phyloP scores from a whole-genome alignment of 2,113 vertebrate genomes.

The Brachyhypopomus occidentalis region DNA sequence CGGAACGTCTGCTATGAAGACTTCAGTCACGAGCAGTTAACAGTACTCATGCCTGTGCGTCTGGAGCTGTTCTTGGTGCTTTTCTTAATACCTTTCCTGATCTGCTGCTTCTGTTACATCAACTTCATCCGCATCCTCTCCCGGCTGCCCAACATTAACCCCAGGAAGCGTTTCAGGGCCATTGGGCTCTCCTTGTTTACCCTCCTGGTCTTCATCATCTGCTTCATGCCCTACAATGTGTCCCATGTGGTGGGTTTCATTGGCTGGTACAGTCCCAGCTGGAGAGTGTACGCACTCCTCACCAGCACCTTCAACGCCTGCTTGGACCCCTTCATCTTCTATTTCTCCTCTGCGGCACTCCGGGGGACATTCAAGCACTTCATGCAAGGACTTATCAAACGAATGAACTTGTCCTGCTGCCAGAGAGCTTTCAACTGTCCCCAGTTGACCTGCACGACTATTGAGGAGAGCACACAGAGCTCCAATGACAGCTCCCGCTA shows the following conservation, averaged over 20 bases:
- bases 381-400: background rate
- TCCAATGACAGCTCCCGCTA: constrained; percentile 41
- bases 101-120: constrained; percentile 61
- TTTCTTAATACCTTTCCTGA: constrained; percentile 65
- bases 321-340: constrained; percentile 78
- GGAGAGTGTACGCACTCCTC: constrained; percentile 70
- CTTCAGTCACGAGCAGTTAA: constrained; percentile 63
- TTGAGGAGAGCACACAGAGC: constrained; percentile 42
- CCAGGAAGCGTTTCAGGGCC: constrained; percentile 55
- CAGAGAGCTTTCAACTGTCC: constrained; percentile 1
- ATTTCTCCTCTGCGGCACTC: constrained; percentile 74
- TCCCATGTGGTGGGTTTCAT: constrained; percentile 76
- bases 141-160: constrained; percentile 51
- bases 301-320: constrained; percentile 75
- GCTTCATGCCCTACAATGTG: constrained; percentile 76
- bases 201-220: constrained; percentile 68
- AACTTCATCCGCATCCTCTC: constrained; percentile 58
- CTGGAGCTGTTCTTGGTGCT: constrained; percentile 69
- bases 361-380: constrained; percentile 58
- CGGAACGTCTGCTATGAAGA: constrained; percentile 66
- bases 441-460: constrained; percentile 29
- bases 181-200: constrained; percentile 63
- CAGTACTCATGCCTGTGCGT: constrained; percentile 63
- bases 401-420: background rate
- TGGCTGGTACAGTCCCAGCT: constrained; percentile 47